Conservation (phyloP, 2,797 vertebrate species). For the Helicolenus hilgendorfi region DNA sequence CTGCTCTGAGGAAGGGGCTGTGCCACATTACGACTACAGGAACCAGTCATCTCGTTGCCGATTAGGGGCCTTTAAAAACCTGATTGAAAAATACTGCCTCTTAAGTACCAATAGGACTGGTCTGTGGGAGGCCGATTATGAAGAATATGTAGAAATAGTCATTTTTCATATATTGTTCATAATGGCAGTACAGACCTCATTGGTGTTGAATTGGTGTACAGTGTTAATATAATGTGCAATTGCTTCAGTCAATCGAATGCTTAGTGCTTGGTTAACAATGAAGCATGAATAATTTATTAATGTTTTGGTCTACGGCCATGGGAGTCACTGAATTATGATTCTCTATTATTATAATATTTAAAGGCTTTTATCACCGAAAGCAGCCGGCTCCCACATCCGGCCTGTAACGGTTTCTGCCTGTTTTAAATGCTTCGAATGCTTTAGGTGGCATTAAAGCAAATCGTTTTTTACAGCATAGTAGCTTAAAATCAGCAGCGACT, state of each 20-base stretch:
- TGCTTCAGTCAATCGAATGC: slow-evolving; percentile 33
- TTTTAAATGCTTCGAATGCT: slow-evolving; percentile 8
- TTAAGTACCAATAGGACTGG: slow-evolving; percentile 7
- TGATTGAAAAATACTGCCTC: slow-evolving; percentile 34
- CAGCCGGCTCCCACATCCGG: neutral
- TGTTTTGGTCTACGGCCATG: slow-evolving; percentile 26
- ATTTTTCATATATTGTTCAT: slow-evolving; percentile 12
- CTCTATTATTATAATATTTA: slow-evolving; percentile 27
- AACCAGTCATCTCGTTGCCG: slow-evolving; percentile 39
- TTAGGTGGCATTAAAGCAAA: slow-evolving; percentile 1
- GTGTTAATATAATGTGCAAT: slow-evolving; percentile 22
- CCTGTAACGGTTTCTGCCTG: neutral
- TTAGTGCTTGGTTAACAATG: slow-evolving; percentile 50
- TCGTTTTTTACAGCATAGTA: neutral
- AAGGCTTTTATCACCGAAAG: slow-evolving; percentile 31
- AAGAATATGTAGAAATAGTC: slow-evolving; percentile 4
- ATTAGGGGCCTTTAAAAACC: slow-evolving; percentile 48
- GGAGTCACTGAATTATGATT: slow-evolving; percentile 38
- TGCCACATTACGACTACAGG: slow-evolving; percentile 62
- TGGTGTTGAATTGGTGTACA: slow-evolving; percentile 20
- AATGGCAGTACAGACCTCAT: neutral
- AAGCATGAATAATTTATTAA: slow-evolving; percentile 60
- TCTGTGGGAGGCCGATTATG: slow-evolving; percentile 16
- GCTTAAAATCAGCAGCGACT: slow-evolving; percentile 6
- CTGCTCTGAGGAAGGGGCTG: slow-evolving; percentile 68